phyloP scores from a whole-genome alignment of 1,140 invertebrate genomes.

The Hyposmocoma kahamanoa region DNA sequence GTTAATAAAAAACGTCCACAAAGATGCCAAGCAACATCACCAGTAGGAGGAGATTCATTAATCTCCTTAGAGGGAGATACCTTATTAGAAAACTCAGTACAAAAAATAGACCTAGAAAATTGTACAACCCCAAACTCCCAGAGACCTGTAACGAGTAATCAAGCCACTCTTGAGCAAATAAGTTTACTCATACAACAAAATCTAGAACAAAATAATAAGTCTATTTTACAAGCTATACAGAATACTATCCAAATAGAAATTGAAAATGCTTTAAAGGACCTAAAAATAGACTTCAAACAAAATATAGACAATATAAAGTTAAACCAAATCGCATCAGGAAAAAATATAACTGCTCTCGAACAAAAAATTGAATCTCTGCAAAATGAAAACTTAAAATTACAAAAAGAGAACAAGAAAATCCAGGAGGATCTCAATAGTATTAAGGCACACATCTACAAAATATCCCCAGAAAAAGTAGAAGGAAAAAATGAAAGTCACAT shows the following conservation, averaged over 20 bases:
- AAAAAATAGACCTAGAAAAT: background rate
- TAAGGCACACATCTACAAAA: too few relatives aligned
- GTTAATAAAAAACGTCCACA: background rate
- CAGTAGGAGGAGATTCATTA: background rate
- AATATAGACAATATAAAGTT: too few relatives aligned
- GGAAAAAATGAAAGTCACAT: background rate
- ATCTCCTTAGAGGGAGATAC: background rate
- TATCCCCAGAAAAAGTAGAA: conserved; percentile 17
- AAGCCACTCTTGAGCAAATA: too few relatives aligned
- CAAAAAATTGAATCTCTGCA: background rate
- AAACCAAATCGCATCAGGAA: too few relatives aligned
- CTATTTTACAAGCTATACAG: too few relatives aligned
- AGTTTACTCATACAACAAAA: too few relatives aligned
- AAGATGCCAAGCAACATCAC: background rate
- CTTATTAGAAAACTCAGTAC: background rate
- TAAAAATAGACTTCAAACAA: too few relatives aligned
- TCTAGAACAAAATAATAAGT: too few relatives aligned
- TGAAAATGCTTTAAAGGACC: too few relatives aligned
- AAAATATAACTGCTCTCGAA: background rate
- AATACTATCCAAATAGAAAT: too few relatives aligned
- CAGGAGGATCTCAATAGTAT: background rate
- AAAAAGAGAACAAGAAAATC: background rate
- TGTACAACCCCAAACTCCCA: background rate
- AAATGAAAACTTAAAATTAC: background rate
- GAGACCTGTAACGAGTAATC: too few relatives aligned